Evolutionary conservation across 2,888 invertebrate genomes (phyloP).

Genomic region (Drosophila melanocephala): DNA sequence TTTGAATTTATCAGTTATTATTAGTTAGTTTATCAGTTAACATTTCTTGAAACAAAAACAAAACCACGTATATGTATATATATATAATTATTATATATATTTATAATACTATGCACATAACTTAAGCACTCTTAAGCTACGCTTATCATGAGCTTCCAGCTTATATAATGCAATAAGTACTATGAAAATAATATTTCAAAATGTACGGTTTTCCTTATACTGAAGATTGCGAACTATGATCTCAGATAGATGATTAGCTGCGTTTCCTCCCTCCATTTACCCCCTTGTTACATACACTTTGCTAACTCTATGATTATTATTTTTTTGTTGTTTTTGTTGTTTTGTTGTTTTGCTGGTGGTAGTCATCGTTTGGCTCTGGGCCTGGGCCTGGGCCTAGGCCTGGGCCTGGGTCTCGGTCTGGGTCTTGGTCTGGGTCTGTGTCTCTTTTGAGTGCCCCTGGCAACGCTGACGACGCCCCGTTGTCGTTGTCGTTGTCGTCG

Average conservation of each 20-base stretch:
- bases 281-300: constrained; percentile 2
- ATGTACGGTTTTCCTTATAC: background rate
- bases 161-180: background rate
- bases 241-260: background rate
- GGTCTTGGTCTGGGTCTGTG: constrained; percentile 20
- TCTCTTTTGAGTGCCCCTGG: constrained; percentile 61
- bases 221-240: background rate
- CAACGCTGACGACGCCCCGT: constrained; percentile 54
- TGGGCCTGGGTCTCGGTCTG: constrained; percentile 30
- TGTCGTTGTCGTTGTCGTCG: constrained; percentile 40
- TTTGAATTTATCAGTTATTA: too few relatives aligned
- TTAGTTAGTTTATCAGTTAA: too few relatives aligned
- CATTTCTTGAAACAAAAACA: background rate
- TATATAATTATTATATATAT: background rate
- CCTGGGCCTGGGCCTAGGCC: constrained; percentile 10
- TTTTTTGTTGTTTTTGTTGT: background rate
- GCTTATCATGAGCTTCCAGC: background rate
- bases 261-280: background rate
- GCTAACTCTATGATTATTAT: background rate
- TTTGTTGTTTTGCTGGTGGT: constrained; percentile 4
- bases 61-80: background rate
- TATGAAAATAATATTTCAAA: background rate
- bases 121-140: background rate
- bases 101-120: background rate
- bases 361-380: constrained; percentile 22